Evolutionary conservation across 2,113 vertebrate genomes (phyloP).

Genomic region (Lanius ludovicianus): DNA sequence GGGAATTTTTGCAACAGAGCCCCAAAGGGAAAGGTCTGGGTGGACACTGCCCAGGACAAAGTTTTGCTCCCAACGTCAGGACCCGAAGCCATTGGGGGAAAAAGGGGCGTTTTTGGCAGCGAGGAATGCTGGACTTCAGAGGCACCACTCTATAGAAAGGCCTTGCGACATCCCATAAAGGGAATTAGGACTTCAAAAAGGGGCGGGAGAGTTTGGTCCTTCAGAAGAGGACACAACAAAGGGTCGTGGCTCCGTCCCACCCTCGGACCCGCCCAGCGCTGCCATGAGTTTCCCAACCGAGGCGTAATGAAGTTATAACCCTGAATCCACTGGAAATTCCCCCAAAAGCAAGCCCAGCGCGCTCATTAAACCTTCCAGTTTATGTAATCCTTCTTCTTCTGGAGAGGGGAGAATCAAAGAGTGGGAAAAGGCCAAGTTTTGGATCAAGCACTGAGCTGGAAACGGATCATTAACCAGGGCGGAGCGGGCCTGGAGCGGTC

Average conservation of each 20-base stretch:
- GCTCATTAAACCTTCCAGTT: neutral
- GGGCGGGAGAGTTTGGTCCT: neutral
- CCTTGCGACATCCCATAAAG: constrained; percentile 34
- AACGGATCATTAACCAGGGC: neutral
- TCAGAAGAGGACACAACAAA: constrained; percentile 63
- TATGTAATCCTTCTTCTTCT: neutral
- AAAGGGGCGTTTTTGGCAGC: neutral
- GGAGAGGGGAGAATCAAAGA: constrained; percentile 26
- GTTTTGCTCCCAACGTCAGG: neutral
- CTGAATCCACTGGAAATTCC: neutral
- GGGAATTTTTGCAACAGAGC: neutral
- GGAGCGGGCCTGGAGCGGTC: neutral
- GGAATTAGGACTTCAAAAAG: constrained; percentile 54
- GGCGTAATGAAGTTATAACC: neutral
- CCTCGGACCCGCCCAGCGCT: constrained; percentile 4
- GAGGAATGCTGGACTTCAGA: neutral
- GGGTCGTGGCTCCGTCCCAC: neutral
- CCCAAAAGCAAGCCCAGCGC: neutral
- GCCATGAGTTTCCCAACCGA: neutral
- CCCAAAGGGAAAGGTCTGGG: neutral
- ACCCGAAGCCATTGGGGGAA: neutral
- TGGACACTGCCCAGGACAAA: neutral
- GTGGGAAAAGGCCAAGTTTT: neutral
- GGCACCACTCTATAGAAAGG: neutral
- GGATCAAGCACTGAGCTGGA: neutral